Conservation (phyloP, 2,888 invertebrate species). For the Heliconius ethilla region DNA sequence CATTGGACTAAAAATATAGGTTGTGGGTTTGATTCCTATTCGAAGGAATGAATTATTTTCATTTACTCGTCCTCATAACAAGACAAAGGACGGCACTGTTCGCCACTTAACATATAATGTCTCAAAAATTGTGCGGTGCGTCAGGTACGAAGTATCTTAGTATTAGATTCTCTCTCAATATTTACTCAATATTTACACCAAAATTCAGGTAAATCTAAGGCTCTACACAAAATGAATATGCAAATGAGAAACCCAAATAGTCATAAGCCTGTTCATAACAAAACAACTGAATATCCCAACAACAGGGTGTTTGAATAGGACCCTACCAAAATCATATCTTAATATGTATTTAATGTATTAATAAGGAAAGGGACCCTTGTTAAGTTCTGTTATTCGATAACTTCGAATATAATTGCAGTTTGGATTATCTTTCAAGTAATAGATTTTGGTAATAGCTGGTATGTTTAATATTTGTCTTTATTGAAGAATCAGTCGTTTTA, state of each 20-base stretch:
- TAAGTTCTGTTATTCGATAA: slow-evolving; percentile 35
- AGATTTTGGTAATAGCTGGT: slow-evolving; percentile 24
- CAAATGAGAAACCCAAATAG: slow-evolving; percentile 20
- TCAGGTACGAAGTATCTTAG: background rate
- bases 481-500: background rate
- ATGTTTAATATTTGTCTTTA: slow-evolving; percentile 19
- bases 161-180: background rate
- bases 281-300: slow-evolving; percentile 14
- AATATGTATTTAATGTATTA: slow-evolving; percentile 72
- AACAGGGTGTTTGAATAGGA: slow-evolving; percentile 60
- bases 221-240: slow-evolving; percentile 10
- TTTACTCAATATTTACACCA: background rate
- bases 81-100: too few relatives aligned
- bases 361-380: slow-evolving; percentile 54
- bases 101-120: too few relatives aligned
- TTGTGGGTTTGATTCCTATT: background rate
- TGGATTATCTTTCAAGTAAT: slow-evolving; percentile 31
- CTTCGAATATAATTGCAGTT: slow-evolving; percentile 39
- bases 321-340: slow-evolving; percentile 51
- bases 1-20: background rate
- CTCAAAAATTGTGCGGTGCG: background rate
- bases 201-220: background rate
- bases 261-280: slow-evolving; percentile 26
- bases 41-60: background rate
- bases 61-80: too few relatives aligned